Evolutionary conservation across 2,797 vertebrate genomes (phyloP).

Genomic region (Amphiprion clarkii): DNA sequence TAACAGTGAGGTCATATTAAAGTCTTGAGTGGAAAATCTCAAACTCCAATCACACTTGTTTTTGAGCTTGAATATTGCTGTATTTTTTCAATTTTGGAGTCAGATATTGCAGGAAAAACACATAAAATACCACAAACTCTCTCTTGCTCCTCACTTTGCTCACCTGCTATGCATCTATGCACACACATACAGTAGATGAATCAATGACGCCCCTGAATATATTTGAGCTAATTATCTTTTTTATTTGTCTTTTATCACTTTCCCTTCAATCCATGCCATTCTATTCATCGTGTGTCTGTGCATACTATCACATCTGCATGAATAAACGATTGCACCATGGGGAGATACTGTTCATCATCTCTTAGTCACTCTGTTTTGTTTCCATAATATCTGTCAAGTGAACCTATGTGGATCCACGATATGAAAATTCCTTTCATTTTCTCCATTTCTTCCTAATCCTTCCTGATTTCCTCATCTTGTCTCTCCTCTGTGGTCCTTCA

Average conservation of each 20-base stretch:
- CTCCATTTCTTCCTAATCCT: background rate
- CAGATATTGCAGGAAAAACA: too few relatives aligned
- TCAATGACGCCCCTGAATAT: background rate
- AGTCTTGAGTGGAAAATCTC: too few relatives aligned
- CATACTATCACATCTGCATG: slow-evolving; percentile 1
- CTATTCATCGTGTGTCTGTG: background rate
- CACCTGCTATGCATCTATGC: too few relatives aligned
- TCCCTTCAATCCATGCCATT: background rate
- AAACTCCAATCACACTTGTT: too few relatives aligned
- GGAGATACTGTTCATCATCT: background rate
- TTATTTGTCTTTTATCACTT: background rate
- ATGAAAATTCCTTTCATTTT: slow-evolving; percentile 1
- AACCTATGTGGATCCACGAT: background rate
- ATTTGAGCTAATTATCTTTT: background rate
- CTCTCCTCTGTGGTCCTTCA: background rate
- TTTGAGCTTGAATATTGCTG: too few relatives aligned
- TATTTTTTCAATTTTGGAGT: too few relatives aligned
- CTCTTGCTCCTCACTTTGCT: too few relatives aligned
- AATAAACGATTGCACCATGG: background rate
- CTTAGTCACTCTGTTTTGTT: background rate
- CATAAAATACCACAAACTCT: too few relatives aligned
- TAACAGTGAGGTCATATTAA: too few relatives aligned
- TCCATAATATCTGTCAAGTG: slow-evolving; percentile 13
- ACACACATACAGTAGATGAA: too few relatives aligned
- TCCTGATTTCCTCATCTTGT: background rate